Evolutionary conservation across 2,113 vertebrate genomes (phyloP).

Genomic region (Silurus glanis): DNA sequence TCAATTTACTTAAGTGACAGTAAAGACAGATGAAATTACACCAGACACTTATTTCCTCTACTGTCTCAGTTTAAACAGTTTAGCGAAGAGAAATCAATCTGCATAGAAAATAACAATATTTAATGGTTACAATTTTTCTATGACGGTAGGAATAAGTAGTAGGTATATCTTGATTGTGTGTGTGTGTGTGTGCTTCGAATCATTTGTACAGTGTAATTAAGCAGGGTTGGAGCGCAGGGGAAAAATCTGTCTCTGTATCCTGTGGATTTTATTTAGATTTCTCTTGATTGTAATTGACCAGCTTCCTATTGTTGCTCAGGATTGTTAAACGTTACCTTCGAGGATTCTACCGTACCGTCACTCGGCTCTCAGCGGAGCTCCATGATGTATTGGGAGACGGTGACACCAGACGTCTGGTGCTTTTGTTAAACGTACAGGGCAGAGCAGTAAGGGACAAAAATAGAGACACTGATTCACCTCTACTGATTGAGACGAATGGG

Average conservation of each 20-base stretch:
- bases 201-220: not conserved
- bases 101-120: not conserved
- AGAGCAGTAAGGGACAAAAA: constrained; percentile 41
- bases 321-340: constrained; percentile 1
- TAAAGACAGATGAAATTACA: too few species aligned
- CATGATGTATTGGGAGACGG: constrained; percentile 50
- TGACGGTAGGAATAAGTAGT: not conserved
- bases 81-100: too few species aligned
- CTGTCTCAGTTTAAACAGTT: too few species aligned
- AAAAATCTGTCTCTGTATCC: not conserved
- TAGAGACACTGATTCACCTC: constrained; percentile 38
- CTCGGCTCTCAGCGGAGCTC: constrained; percentile 23
- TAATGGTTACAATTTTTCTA: not conserved
- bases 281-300: not conserved
- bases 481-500: constrained; percentile 48
- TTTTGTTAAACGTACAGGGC: constrained; percentile 49
- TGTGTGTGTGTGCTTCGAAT: not conserved
- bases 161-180: not conserved
- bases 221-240: not conserved
- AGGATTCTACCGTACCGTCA: not conserved
- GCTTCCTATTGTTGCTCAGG: not conserved
- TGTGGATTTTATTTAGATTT: not conserved
- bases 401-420: constrained; percentile 49
- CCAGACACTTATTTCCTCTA: too few species aligned
- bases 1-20: too few species aligned